Conservation (phyloP, 2,888 invertebrate genomes). For the Lissocephala sabroskyi region DNA sequence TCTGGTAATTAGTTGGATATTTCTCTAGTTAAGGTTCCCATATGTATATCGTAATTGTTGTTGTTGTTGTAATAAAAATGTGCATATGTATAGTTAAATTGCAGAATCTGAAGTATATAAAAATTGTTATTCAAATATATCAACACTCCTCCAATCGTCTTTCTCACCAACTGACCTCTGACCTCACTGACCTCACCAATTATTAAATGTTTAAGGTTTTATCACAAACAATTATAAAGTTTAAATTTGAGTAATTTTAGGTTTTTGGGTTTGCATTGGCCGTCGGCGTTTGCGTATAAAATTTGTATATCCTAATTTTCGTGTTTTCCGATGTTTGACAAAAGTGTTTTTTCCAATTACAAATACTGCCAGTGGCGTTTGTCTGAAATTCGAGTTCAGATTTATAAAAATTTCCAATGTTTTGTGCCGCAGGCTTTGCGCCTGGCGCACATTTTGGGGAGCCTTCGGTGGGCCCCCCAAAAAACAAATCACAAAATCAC, state of each 20-base stretch:
- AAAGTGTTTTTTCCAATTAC: slow-evolving; percentile 24
- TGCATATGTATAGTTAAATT: slow-evolving; percentile 44
- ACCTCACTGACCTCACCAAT: slow-evolving; percentile 16
- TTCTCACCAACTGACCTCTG: slow-evolving; percentile 1
- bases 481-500: slow-evolving; percentile 36
- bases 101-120: slow-evolving; percentile 53
- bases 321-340: slow-evolving; percentile 21
- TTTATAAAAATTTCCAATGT: slow-evolving; percentile 25
- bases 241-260: slow-evolving; percentile 55
- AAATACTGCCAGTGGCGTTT: too few species aligned
- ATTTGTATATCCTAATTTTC: slow-evolving; percentile 48
- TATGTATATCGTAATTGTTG: slow-evolving; percentile 16
- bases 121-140: slow-evolving; percentile 20
- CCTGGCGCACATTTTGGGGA: background rate
- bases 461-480: slow-evolving; percentile 9
- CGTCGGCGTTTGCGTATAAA: slow-evolving; percentile 46
- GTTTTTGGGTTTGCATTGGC: slow-evolving; percentile 34
- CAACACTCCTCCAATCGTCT: background rate
- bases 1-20: slow-evolving; percentile 11
- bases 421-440: slow-evolving; percentile 14
- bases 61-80: slow-evolving; percentile 48
- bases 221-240: slow-evolving; percentile 64
- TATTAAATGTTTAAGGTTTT: slow-evolving; percentile 31
- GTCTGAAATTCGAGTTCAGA: slow-evolving; percentile 25
- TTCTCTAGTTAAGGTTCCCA: too few species aligned